Evolutionary conservation across 2,797 vertebrate species (phyloP).

Genomic region (Eulemur coronatus): DNA sequence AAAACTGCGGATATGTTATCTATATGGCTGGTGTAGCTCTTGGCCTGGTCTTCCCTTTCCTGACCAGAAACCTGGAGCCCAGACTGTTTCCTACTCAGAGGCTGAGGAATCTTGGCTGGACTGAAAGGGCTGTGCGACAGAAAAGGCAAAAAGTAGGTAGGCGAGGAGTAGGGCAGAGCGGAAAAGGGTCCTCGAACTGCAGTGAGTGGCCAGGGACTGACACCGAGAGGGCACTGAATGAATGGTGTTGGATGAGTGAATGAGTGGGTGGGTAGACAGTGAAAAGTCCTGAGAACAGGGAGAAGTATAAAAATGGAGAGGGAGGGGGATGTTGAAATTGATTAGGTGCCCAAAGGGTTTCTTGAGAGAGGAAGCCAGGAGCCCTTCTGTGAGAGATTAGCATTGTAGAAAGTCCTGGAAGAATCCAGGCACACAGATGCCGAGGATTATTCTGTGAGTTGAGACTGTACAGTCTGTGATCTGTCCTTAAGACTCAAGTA

Average conservation of each 20-base stretch:
- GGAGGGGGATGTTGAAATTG: neutral
- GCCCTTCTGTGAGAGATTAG: neutral
- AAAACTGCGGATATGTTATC: slow-evolving; percentile 57
- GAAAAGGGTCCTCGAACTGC: neutral
- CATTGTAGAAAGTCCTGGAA: slow-evolving; percentile 16
- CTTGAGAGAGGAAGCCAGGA: neutral
- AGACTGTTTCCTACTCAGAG: slow-evolving; percentile 12
- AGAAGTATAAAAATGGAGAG: neutral
- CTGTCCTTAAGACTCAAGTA: slow-evolving; percentile 54
- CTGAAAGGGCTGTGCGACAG: neutral
- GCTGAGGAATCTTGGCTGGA: neutral
- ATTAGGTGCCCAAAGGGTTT: neutral
- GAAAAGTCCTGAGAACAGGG: slow-evolving; percentile 28
- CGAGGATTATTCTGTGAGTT: neutral
- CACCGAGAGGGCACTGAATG: neutral
- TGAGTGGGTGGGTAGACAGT: neutral
- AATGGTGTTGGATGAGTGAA: neutral
- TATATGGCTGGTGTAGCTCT: slow-evolving; percentile 57
- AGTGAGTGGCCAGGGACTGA: neutral
- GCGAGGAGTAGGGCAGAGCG: neutral
- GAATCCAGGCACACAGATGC: neutral
- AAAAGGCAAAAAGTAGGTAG: neutral
- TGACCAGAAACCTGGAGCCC: slow-evolving; percentile 52
- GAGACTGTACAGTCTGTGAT: slow-evolving; percentile 32
- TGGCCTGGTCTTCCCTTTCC: slow-evolving; percentile 57